Base-by-base conservation (phyloP, 2,888 invertebrate genomes). In the Idaea aversata region DNA sequence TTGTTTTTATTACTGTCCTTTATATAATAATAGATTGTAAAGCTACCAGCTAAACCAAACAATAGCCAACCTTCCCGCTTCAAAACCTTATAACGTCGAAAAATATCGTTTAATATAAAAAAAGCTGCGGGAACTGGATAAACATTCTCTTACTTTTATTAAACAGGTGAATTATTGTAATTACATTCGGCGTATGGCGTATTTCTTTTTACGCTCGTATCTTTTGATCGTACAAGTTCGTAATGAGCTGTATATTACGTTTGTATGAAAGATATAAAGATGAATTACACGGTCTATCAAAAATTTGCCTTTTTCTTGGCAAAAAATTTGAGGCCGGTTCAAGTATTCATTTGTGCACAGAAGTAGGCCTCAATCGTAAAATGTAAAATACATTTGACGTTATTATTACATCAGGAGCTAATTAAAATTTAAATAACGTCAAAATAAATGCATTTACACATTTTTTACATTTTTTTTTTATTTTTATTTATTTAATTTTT, bases 71-170 rank as follows among this genome's bases (percentile, higher is more conserved):
- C 3, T 25, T 25, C 25, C 25, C 25, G 25, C 25, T 25, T 25
- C 25, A 25, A 25, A 25, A 25, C 25, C 25, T 25, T 25, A 47
- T 47, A 47, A 47, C 47, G 47, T 13, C 13, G 47, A 70, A 71
- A 70, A 73, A 75, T 77, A 78, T 75, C 70, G 73, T 72, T 72
- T 69, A 68, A 64, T 67, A 73, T 25, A 25, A 25, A 25, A 71
- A 68, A 63, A 59, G 63, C 60, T 64, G 47, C 66, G 62, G 63
- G 61, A 67, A 65, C 69, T 63, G 61, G 66, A 69, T 69, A 69
- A 73, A 71, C 69, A 73, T 65, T 65, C 70, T 68, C 65, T 70
- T 70, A 67, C 71, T 72, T 70, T 69, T 69, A 72, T 72, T 70
- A 72, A 70, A 70, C 66, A 67, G 64, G 63, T 67, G 65, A 72